Conservation (phyloP, 2,888 invertebrate genomes). For the Epinotia nisella region DNA sequence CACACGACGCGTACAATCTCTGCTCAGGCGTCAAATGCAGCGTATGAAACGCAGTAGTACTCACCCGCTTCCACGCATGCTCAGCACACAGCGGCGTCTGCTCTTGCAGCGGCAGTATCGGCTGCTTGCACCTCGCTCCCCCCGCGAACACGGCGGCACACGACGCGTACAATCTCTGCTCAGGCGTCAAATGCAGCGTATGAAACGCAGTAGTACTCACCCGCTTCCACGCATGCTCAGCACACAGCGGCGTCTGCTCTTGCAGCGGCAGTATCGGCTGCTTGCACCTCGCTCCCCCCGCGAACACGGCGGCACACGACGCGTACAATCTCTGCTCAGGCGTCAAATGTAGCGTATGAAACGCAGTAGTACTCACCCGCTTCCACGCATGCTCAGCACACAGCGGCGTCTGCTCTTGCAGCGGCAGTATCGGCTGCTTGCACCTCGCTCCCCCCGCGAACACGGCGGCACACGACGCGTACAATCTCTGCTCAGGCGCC, state of each 20-base stretch:
- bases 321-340: conserved; percentile 90
- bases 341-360: conserved; percentile 93
- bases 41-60: conserved; percentile 90
- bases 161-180: conserved; percentile 88
- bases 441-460: conserved; percentile 80
- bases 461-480: conserved; percentile 79
- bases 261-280: conserved; percentile 77
- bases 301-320: conserved; percentile 80
- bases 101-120: conserved; percentile 74
- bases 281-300: conserved; percentile 77
- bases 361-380: conserved; percentile 87
- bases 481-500: conserved; percentile 92
- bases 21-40: conserved; percentile 95
- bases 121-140: conserved; percentile 77
- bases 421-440: conserved; percentile 76
- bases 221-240: conserved; percentile 93
- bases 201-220: conserved; percentile 86
- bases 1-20: conserved; percentile 86
- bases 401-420: conserved; percentile 88
- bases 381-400: conserved; percentile 94
- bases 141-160: conserved; percentile 82
- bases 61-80: conserved; percentile 91
- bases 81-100: conserved; percentile 94
- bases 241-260: conserved; percentile 91
- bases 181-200: conserved; percentile 95